Percentiles rank a stretch among this genome's conserved stretches.
These are phyloP conservation scores for Gallinago media DNA, from an alignment of 2,113 vertebrate species.

Conservation along the genomic window DNA sequence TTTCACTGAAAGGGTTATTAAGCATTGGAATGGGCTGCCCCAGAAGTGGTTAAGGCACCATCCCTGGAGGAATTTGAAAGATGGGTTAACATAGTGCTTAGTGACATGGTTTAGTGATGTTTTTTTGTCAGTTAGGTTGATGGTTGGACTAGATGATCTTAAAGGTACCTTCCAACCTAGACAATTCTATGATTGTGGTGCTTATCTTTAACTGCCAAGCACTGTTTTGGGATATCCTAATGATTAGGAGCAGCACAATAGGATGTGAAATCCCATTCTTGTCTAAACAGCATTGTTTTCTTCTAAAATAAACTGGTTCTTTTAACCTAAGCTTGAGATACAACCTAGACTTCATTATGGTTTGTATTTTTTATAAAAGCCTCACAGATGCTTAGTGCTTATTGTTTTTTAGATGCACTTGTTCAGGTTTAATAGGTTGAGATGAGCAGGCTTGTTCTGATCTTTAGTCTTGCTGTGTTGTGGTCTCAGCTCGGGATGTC, in stretches of 20 bases:
- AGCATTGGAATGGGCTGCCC: too few relatives aligned
- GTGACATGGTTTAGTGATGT: too few relatives aligned
- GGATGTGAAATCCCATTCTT: background rate
- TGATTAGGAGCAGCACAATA: background rate
- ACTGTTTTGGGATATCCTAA: background rate
- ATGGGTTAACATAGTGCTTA: too few relatives aligned
- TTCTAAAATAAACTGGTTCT: background rate
- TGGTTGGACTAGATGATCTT: too few relatives aligned
- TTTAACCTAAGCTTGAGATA: background rate
- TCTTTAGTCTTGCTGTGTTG: background rate
- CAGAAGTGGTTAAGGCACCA: too few relatives aligned
- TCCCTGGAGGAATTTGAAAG: too few relatives aligned
- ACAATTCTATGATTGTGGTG: background rate
- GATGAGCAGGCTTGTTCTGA: background rate
- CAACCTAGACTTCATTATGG: too few relatives aligned
- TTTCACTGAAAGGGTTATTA: too few relatives aligned
- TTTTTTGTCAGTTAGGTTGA: too few relatives aligned
- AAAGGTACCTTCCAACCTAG: too few relatives aligned
- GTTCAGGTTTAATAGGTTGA: background rate
- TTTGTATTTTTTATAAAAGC: background rate
- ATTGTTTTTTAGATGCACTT: background rate
- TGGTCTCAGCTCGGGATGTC: background rate
- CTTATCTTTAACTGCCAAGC: conserved; percentile 2
- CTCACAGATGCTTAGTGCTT: background rate
- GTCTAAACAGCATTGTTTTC: background rate